Conservation (phyloP, 2,888 invertebrate genomes). For the Acrobasis consociella region DNA sequence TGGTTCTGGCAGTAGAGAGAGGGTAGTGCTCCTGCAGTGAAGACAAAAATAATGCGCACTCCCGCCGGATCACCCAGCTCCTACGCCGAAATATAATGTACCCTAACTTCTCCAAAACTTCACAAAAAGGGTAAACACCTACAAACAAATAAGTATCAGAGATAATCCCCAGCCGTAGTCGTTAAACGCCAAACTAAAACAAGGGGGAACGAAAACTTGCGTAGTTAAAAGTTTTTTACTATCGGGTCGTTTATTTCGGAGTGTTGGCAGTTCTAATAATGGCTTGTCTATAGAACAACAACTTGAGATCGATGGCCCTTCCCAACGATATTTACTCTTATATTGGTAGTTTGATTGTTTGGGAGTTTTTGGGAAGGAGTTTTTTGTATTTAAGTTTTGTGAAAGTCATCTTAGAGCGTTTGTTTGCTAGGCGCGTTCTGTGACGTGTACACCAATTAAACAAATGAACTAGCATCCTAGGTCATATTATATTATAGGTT, state of each 20-base stretch:
- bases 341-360: slow-evolving; percentile 17
- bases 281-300: slow-evolving; percentile 21
- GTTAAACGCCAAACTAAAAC: slow-evolving; percentile 23
- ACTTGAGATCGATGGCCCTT: slow-evolving; percentile 19
- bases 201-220: slow-evolving; percentile 24
- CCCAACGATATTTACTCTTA: neutral
- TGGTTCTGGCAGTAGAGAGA: no score
- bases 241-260: slow-evolving; percentile 24
- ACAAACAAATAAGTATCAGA: slow-evolving; percentile 18
- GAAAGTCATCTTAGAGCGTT: no score
- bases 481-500: no score
- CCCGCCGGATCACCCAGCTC: no score
- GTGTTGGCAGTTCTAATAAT: slow-evolving; percentile 23
- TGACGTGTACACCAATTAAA: no score
- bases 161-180: slow-evolving; percentile 23
- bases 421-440: no score
- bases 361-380: neutral
- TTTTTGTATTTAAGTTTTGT: neutral
- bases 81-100: no score
- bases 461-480: no score
- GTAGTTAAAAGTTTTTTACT: slow-evolving; percentile 33
- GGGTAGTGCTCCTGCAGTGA: no score
- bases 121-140: neutral
- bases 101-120: neutral
- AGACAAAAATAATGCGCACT: no score